Percentiles rank a stretch among this genome's conserved stretches.
phyloP scores from a whole-genome alignment of 2,113 vertebrate genomes.

The Aleadryas rufinucha region DNA sequence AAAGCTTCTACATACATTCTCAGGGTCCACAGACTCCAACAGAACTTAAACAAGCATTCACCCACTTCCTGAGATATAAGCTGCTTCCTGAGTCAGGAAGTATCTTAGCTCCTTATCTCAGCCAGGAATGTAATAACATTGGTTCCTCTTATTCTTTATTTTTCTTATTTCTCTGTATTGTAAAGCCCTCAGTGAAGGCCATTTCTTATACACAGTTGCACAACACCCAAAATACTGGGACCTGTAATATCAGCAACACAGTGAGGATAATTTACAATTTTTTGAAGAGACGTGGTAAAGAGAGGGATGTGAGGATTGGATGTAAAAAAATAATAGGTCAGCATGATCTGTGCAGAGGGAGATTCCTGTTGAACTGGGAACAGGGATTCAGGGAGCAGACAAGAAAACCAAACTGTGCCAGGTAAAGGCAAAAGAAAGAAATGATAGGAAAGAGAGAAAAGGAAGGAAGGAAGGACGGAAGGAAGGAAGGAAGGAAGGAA shows the following conservation, averaged over 20 bases:
- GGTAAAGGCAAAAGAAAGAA: not conserved
- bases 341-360: not conserved
- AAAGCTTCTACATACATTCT: not conserved
- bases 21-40: not conserved
- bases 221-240: not conserved
- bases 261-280: not conserved
- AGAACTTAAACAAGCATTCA: not conserved
- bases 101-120: slow-evolving; percentile 15
- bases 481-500: too few relatives aligned
- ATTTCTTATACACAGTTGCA: not conserved
- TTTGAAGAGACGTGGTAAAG: not conserved
- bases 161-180: not conserved
- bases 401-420: not conserved
- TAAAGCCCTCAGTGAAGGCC: not conserved
- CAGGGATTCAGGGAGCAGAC: not conserved
- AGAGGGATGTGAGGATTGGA: not conserved
- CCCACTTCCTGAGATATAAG: slow-evolving; percentile 5
- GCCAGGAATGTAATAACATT: not conserved
- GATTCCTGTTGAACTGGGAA: not conserved
- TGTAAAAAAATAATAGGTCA: not conserved
- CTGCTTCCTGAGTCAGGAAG: slow-evolving; percentile 32
- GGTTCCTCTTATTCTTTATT: not conserved
- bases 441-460: not conserved
- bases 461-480: accelerated
- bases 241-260: not conserved